Evolutionary conservation across 2,888 invertebrate genomes (phyloP).

Genomic region (Mylabris sibirica): DNA sequence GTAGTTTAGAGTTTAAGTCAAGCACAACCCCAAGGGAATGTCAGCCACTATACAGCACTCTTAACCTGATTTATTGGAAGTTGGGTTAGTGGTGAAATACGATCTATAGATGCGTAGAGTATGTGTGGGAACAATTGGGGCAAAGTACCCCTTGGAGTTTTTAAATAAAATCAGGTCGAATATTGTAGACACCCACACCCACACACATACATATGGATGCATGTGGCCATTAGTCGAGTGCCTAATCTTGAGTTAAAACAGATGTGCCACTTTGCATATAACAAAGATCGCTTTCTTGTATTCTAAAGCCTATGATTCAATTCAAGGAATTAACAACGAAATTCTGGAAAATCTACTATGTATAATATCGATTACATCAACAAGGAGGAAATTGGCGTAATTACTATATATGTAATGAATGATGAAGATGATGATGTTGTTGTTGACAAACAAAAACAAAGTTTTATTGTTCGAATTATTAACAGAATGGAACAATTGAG

Average conservation of each 20-base stretch:
- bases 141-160: conserved; percentile 40
- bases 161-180: conserved; percentile 49
- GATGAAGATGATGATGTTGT: not conserved
- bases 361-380: not conserved
- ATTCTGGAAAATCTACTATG: not conserved
- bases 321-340: conserved; percentile 12
- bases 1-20: not conserved
- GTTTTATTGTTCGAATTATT: conserved; percentile 6
- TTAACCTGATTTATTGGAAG: conserved; percentile 54
- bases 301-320: not conserved
- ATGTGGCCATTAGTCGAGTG: conserved; percentile 35
- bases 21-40: conserved; percentile 9
- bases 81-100: conserved; percentile 57
- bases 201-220: conserved; percentile 41
- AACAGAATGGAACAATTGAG: conserved; percentile 3
- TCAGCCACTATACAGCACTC: conserved; percentile 35
- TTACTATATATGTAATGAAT: not conserved
- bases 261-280: conserved; percentile 51
- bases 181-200: conserved; percentile 30
- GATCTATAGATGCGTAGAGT: conserved; percentile 38
- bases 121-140: conserved; percentile 49
- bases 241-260: conserved; percentile 53
- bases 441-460: conserved; percentile 4
- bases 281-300: conserved; percentile 46
- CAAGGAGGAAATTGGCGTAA: conserved; percentile 6